Base-by-base conservation (phyloP, 2,797 vertebrate species). In the Bucorvus abyssinicus region DNA sequence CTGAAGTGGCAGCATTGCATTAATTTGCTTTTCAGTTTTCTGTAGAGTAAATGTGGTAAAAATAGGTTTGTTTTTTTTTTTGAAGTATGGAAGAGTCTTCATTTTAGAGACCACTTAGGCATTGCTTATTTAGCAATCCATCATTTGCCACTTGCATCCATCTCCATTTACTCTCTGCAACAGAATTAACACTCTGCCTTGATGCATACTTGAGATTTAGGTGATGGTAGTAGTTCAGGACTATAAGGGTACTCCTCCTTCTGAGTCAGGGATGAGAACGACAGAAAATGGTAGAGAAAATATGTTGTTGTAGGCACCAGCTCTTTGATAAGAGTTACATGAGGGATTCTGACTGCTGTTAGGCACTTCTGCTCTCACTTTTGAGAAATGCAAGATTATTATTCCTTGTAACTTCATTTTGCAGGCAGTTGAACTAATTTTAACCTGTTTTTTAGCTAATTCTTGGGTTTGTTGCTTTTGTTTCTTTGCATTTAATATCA, bases 31-130 rank as follows among this genome's bases (percentile, higher is more conserved):
- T 79, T 65, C 40, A 83, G 59, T 73, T 87, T 64, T 56, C 64
- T 90, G 32, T 34, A 81, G 76, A 77, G 71, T 56, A 52, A 7
- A 71, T 83, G 30, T 14, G 6, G 49, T 74, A 93, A 87, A 94
- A 95, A 82, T 24, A 47, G 82, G 73, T 80, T 85, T 38, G 50
- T 80, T 95, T 91, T 63, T 68, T 55, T 80, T 95, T 91, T 63
- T 68, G 11, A 93, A 88, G 60, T 70, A 64, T 68, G 69, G 45
- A 36, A 87, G 40, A 84, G 14, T 71, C 36, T 91, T 67, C 9
- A 71, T 91, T 91, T 90, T 70, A 86, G 57, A 90, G 61, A 86
- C 30, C 65, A 60, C 83, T 91, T 86, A 86, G 82, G 38, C 50
- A 69, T 55, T 83, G 49, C 60, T 94, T 85, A 67, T 87, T 85